phyloP scores from a whole-genome alignment of 1,140 invertebrate genomes.

The Drosophila kepulauana region DNA sequence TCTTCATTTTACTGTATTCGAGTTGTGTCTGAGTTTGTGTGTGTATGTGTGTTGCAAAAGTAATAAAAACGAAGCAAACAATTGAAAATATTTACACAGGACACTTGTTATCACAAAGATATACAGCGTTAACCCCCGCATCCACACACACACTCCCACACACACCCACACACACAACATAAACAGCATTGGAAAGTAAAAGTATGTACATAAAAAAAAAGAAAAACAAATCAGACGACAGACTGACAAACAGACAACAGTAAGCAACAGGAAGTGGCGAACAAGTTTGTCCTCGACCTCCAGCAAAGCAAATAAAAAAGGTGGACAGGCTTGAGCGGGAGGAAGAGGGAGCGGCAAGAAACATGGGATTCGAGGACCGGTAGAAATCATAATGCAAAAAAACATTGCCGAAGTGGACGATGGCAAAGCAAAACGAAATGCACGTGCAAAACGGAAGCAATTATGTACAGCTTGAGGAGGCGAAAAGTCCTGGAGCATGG shows the following conservation, averaged over 20 bases:
- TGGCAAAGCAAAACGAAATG: constrained; percentile 69
- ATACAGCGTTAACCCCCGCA: constrained; percentile 50
- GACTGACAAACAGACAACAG: constrained; percentile 58
- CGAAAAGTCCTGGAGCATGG: constrained; percentile 8
- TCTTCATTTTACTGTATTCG: constrained; percentile 47
- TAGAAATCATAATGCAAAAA: constrained; percentile 70
- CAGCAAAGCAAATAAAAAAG: neutral
- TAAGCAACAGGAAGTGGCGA: constrained; percentile 69
- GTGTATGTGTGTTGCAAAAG: constrained; percentile 53
- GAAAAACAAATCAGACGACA: constrained; percentile 69
- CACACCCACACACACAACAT: constrained; percentile 24
- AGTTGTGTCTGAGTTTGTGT: constrained; percentile 33
- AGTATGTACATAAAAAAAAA: constrained; percentile 41
- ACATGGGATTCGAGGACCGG: constrained; percentile 15
- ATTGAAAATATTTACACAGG: constrained; percentile 83
- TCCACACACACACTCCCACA: neutral
- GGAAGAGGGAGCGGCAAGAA: neutral
- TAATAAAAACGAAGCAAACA: constrained; percentile 81
- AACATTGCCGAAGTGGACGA: constrained; percentile 41
- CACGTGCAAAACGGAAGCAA: constrained; percentile 79
- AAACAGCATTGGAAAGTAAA: constrained; percentile 63
- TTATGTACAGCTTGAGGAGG: constrained; percentile 74
- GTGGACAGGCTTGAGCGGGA: neutral
- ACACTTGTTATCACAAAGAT: constrained; percentile 81
- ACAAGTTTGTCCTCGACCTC: constrained; percentile 51